Conservation (phyloP, 1,140 invertebrate species). For the Periplaneta americana region DNA sequence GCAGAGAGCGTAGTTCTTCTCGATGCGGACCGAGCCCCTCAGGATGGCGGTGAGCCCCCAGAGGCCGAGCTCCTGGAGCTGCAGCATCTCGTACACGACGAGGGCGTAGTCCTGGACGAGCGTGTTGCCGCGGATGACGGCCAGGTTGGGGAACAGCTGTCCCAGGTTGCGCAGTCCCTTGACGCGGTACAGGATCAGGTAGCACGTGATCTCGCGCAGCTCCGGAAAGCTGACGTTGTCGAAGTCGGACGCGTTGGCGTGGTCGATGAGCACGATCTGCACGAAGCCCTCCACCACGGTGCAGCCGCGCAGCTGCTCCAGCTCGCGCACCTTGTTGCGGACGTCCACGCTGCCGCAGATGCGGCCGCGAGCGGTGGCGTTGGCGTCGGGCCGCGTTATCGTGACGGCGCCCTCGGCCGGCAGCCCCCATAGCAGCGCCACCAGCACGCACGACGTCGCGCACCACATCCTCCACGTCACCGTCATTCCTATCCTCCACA, state of each 20-base stretch:
- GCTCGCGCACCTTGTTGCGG: constrained; percentile 21
- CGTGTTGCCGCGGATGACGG: constrained; percentile 83
- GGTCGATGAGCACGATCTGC: constrained; percentile 53
- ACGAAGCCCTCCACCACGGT: constrained; percentile 63
- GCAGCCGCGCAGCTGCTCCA: constrained; percentile 47
- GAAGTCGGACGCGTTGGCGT: constrained; percentile 39
- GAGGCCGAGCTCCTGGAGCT: constrained; percentile 71
- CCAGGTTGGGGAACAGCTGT: constrained; percentile 87
- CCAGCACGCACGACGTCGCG: background rate
- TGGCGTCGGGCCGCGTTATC: background rate
- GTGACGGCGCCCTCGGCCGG: background rate
- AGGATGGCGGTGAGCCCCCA: constrained; percentile 71
- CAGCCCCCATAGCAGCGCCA: background rate
- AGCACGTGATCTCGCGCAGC: constrained; percentile 60
- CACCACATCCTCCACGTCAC: background rate
- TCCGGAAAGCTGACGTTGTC: constrained; percentile 50
- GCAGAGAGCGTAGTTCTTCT: background rate
- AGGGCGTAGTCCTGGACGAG: constrained; percentile 83
- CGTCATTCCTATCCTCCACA: background rate
- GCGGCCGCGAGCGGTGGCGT: background rate
- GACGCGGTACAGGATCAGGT: constrained; percentile 59
- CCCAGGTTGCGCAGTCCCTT: constrained; percentile 50
- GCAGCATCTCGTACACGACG: constrained; percentile 64
- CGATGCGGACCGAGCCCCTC: constrained; percentile 61
- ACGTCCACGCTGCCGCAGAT: background rate